Evolutionary conservation across 1,140 invertebrate genomes (phyloP).

Genomic region (Drosophila insularis): DNA sequence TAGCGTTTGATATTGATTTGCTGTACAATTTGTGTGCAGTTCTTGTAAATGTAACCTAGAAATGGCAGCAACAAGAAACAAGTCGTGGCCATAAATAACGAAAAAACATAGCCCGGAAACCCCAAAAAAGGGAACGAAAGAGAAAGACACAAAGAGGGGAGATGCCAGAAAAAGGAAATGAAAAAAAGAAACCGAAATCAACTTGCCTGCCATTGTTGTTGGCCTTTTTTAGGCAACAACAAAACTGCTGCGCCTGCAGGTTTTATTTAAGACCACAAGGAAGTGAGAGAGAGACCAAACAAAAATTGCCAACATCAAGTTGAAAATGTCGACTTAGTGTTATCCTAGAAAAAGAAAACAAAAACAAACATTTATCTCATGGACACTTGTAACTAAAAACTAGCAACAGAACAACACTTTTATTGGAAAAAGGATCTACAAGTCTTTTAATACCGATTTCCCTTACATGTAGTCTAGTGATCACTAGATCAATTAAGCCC

Average conservation of each 20-base stretch:
- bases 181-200: slow-evolving; percentile 52
- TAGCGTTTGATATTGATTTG: slow-evolving; percentile 63
- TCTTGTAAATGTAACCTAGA: slow-evolving; percentile 66
- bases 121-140: slow-evolving; percentile 26
- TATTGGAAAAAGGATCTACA: too few species aligned
- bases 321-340: neutral
- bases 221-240: slow-evolving; percentile 42
- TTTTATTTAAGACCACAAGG: slow-evolving; percentile 54
- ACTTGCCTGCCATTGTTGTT: slow-evolving; percentile 53
- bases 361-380: neutral
- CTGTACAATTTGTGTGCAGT: slow-evolving; percentile 73
- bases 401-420: too few species aligned
- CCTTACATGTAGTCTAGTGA: too few species aligned
- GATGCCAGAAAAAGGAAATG: slow-evolving; percentile 26
- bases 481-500: slow-evolving; percentile 20
- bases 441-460: too few species aligned
- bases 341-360: neutral
- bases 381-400: too few species aligned
- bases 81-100: slow-evolving; percentile 70
- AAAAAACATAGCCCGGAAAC: slow-evolving; percentile 37
- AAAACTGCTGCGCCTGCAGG: slow-evolving; percentile 68
- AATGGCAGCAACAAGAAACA: slow-evolving; percentile 51
- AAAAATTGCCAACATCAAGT: neutral
- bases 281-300: neutral
- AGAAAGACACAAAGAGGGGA: slow-evolving; percentile 21